These are phyloP conservation scores for Beris chalybata DNA, from an alignment of 2,888 invertebrate genomes.

Conservation along the genomic window DNA sequence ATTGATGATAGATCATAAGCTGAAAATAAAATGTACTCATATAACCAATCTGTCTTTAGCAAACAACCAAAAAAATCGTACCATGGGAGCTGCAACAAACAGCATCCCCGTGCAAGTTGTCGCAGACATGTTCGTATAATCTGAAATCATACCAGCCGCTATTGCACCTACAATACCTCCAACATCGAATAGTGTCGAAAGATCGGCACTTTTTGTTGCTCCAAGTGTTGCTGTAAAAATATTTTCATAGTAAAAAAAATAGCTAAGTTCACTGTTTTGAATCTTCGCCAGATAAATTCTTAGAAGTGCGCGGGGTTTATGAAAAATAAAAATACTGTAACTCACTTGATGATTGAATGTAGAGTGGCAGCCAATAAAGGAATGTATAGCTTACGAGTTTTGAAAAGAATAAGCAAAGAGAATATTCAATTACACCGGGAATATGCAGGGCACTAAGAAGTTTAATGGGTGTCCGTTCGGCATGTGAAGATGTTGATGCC, in stretches of 20 bases:
- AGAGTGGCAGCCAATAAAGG: slow-evolving; percentile 92
- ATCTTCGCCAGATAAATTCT: background rate
- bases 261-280: background rate
- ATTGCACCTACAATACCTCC: slow-evolving; percentile 92
- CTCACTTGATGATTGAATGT: slow-evolving; percentile 84
- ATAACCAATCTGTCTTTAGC: slow-evolving; percentile 20
- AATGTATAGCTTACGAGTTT: slow-evolving; percentile 97
- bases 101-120: slow-evolving; percentile 85
- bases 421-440: slow-evolving; percentile 92
- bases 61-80: slow-evolving; percentile 50
- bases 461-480: slow-evolving; percentile 48
- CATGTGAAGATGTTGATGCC: slow-evolving; percentile 33
- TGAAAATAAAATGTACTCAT: slow-evolving; percentile 51
- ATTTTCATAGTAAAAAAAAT: slow-evolving; percentile 31
- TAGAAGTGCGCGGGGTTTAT: background rate
- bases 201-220: slow-evolving; percentile 70
- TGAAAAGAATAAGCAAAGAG: slow-evolving; percentile 90
- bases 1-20: slow-evolving; percentile 78
- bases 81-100: slow-evolving; percentile 77
- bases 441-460: slow-evolving; percentile 69
- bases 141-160: slow-evolving; percentile 82
- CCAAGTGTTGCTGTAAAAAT: slow-evolving; percentile 64
- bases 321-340: slow-evolving; percentile 41
- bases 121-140: slow-evolving; percentile 81
- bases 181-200: slow-evolving; percentile 82